phyloP scores from a whole-genome alignment of 1,140 invertebrate genomes.

The Delia radicum region DNA sequence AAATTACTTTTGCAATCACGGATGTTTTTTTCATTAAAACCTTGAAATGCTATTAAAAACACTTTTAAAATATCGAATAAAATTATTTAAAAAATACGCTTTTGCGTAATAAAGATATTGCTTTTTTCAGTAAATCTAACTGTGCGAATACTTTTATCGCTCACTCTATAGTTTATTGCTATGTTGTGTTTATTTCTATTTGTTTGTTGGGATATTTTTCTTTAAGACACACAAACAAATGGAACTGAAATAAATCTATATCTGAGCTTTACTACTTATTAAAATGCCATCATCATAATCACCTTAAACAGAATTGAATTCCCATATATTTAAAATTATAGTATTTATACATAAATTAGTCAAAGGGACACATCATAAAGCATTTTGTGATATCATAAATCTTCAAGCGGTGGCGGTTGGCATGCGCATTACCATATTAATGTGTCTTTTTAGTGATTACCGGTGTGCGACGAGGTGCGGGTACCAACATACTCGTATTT shows the following conservation, averaged over 20 bases:
- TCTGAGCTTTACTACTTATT: neutral
- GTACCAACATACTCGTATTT: neutral
- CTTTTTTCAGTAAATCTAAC: too few relatives aligned
- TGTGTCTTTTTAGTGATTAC: slow-evolving; percentile 32
- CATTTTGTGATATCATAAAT: slow-evolving; percentile 53
- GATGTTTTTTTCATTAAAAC: too few relatives aligned
- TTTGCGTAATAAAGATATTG: too few relatives aligned
- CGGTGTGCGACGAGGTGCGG: neutral
- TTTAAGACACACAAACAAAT: too few relatives aligned
- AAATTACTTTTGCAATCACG: too few relatives aligned
- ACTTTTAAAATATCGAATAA: too few relatives aligned
- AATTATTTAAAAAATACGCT: too few relatives aligned
- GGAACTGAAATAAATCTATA: neutral
- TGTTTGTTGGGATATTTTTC: too few relatives aligned
- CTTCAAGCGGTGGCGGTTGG: slow-evolving; percentile 34
- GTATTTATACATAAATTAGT: slow-evolving; percentile 46
- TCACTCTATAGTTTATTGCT: too few relatives aligned
- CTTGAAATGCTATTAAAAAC: too few relatives aligned
- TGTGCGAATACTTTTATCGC: too few relatives aligned
- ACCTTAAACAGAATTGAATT: slow-evolving; percentile 5
- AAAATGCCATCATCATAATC: neutral
- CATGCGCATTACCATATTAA: slow-evolving; percentile 52
- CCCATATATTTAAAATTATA: slow-evolving; percentile 26
- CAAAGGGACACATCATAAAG: slow-evolving; percentile 54
- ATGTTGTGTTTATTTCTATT: too few relatives aligned